Evolutionary conservation across 2,888 invertebrate species (phyloP).

Genomic region (Villa cingulata): DNA sequence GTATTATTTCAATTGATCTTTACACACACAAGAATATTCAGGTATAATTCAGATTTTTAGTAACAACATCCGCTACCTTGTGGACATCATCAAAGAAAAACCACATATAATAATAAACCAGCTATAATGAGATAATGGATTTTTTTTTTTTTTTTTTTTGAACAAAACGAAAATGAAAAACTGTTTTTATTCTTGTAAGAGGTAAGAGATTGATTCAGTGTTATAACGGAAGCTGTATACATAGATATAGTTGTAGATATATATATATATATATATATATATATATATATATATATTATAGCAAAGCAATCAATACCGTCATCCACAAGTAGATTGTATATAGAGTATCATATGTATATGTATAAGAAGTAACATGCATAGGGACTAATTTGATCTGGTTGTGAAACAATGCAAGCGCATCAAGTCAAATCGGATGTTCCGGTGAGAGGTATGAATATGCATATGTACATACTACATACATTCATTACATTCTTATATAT

Average conservation of each 20-base stretch:
- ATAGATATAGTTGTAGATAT: background rate
- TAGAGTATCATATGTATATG: no score
- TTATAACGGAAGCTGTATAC: constrained; percentile 1
- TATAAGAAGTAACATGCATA: background rate
- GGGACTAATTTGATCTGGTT: constrained; percentile 7
- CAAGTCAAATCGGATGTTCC: constrained; percentile 5
- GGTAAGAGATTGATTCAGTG: background rate
- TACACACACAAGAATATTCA: no score
- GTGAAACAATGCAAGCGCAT: constrained; percentile 1
- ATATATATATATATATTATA: no score
- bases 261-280: no score
- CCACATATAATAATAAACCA: background rate
- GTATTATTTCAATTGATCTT: no score
- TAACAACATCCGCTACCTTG: constrained; percentile 6
- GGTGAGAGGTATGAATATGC: constrained; percentile 2
- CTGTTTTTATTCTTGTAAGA: background rate
- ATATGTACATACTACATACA: no score
- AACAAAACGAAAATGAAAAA: no score
- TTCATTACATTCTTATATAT: no score
- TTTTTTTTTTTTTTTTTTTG: background rate
- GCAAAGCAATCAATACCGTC: no score
- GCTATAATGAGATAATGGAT: constrained; percentile 3
- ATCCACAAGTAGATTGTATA: no score
- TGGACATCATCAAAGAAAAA: background rate
- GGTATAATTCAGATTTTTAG: background rate